These are phyloP conservation scores for Haplochromis vanheusdeni DNA, from an alignment of 2,113 vertebrate species.

Conservation along the genomic window DNA sequence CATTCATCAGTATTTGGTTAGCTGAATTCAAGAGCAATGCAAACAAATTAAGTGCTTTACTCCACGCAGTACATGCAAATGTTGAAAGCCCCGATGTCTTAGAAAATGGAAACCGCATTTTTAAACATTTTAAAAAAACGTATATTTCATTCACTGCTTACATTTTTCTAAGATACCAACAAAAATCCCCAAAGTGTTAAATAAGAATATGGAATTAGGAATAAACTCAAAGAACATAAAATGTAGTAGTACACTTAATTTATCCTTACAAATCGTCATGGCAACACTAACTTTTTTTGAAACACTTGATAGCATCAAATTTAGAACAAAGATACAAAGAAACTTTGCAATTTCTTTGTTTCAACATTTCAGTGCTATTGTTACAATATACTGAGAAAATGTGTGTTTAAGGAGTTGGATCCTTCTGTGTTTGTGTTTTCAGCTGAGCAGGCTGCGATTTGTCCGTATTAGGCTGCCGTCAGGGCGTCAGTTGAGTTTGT, in stretches of 20 bases:
- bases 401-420: not conserved
- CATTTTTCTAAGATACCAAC: not conserved
- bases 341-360: not conserved
- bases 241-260: not conserved
- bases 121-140: rapidly evolving
- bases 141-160: not conserved
- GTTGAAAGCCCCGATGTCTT: not conserved
- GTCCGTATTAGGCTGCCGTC: not conserved
- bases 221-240: not conserved
- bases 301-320: not conserved
- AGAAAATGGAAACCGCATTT: not conserved
- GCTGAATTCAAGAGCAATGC: not conserved
- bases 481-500: not conserved
- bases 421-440: not conserved
- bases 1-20: not conserved
- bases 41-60: not conserved
- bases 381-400: not conserved
- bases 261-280: rapidly evolving
- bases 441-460: constrained; percentile 5
- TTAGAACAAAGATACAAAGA: not conserved
- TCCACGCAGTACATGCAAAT: not conserved
- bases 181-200: not conserved
- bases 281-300: not conserved
- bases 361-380: not conserved
- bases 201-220: not conserved